Base-by-base conservation (phyloP, 2,888 invertebrate species). In the Acleris laterana region DNA sequence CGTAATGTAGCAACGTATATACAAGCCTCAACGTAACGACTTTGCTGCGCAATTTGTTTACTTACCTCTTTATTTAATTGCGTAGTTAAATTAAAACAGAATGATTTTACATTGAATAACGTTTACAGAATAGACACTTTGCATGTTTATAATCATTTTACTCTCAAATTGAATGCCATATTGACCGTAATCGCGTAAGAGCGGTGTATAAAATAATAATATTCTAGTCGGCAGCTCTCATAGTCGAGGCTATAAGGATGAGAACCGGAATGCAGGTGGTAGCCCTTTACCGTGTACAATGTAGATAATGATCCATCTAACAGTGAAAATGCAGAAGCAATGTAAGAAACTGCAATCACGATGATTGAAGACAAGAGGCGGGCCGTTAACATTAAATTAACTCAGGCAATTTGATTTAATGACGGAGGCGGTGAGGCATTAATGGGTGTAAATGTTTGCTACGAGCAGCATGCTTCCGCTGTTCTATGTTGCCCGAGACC, bases 331-430 rank as follows among this genome's bases (percentile, higher is more conserved):
- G 78, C 71, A 75, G 75, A 71, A 76, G 80, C 80, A 78, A 77
- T 77, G 79, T 79, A 78, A 81, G 82, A 81, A 82, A 82, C 80
- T 83, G 78, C 75, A 74, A 73, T 75, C 73, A 75, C 76, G 76
- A 80, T 76, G 80, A 78, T 77, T 78, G 79, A 79, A 77, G 80
- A 78, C 76, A 69, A 74, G 72, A 76, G 77, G 77, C 74, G 72
- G 74, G 71, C 72, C 76, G 79, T 80, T 82, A 73, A 79, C 77
- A 77, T 74, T 71, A 72, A 79, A 83, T 81, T 83, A 84, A 82
- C 79, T 76, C 77, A 69, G 73, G 80, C 77, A 82, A 83, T 86
- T 84, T 77, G 73, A 83, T 82, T 80, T 84, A 87, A 87, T 85
- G 80, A 76, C 74, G 71, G 75, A 75, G 70, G 71, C 73, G 66